A percentile compares a stretch with the other conserved stretches of the same genome.
phyloP scores from a whole-genome alignment of 2,113 vertebrate species.

The Salvelinus namaycush region DNA sequence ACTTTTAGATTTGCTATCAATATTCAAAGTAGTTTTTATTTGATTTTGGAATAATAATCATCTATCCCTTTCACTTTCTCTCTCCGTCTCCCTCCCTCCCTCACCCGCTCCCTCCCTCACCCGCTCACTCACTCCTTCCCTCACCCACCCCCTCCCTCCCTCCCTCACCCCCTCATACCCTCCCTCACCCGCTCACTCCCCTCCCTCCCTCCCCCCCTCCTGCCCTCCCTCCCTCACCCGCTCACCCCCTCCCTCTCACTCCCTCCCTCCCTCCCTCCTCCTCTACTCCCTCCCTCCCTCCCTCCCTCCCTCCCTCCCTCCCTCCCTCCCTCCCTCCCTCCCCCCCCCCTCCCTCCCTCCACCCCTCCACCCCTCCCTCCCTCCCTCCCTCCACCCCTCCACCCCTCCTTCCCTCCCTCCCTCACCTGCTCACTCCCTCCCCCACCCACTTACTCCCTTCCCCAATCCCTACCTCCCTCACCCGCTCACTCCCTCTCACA shows the following conservation, averaged over 20 bases:
- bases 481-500: not conserved
- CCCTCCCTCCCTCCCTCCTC: too few species aligned
- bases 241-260: not conserved
- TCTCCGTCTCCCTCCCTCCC: too few species aligned
- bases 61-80: not conserved
- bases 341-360: too few species aligned
- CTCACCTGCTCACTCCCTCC: not conserved
- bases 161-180: rapidly evolving
- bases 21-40: too few species aligned
- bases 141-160: not conserved
- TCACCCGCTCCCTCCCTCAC: not conserved
- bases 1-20: too few species aligned
- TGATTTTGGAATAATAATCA: too few species aligned
- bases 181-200: too few species aligned
- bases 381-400: too few species aligned
- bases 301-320: not conserved
- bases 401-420: not conserved
- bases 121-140: too few species aligned
- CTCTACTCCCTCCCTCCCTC: too few species aligned
- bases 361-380: too few species aligned
- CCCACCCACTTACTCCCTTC: not conserved
- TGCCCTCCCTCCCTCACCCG: not conserved
- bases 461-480: not conserved
- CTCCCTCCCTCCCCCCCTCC: rapidly evolving
- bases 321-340: not conserved